A percentile compares a stretch with the other conserved stretches of the same genome.
phyloP scores from a whole-genome alignment of 2,797 vertebrate species.

The Hipposideros larvatus region DNA sequence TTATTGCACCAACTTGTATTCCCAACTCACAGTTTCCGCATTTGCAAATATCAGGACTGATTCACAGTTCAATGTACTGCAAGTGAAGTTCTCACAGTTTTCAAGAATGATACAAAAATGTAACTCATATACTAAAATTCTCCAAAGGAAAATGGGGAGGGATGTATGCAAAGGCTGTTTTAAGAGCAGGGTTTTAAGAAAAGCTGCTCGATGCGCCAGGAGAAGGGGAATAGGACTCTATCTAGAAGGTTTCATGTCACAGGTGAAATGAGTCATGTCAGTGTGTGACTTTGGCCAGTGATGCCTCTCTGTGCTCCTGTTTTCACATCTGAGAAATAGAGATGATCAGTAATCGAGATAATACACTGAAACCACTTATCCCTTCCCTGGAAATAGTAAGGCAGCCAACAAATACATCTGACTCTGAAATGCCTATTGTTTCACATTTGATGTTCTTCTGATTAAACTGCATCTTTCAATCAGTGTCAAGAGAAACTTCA shows the following conservation, averaged over 20 bases:
- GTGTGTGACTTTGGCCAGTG: not conserved
- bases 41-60: not conserved
- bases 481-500: not conserved
- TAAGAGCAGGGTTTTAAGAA: not conserved
- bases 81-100: not conserved
- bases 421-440: not conserved
- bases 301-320: not conserved
- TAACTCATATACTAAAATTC: not conserved
- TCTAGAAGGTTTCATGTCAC: not conserved
- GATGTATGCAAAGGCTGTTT: not conserved
- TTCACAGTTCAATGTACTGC: not conserved
- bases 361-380: not conserved
- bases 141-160: not conserved
- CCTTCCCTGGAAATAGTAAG: not conserved
- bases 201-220: not conserved
- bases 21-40: not conserved
- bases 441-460: not conserved
- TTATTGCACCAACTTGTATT: not conserved
- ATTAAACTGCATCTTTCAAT: not conserved
- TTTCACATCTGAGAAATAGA: not conserved
- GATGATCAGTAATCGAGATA: not conserved
- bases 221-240: not conserved
- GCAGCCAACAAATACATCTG: constrained; percentile 2
- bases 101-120: not conserved
- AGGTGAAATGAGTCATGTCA: not conserved